Percentiles rank a stretch among this genome's conserved stretches.
These are phyloP conservation scores for Crioceris asparagi DNA, from an alignment of 2,888 invertebrate genomes.

Conservation along the genomic window DNA sequence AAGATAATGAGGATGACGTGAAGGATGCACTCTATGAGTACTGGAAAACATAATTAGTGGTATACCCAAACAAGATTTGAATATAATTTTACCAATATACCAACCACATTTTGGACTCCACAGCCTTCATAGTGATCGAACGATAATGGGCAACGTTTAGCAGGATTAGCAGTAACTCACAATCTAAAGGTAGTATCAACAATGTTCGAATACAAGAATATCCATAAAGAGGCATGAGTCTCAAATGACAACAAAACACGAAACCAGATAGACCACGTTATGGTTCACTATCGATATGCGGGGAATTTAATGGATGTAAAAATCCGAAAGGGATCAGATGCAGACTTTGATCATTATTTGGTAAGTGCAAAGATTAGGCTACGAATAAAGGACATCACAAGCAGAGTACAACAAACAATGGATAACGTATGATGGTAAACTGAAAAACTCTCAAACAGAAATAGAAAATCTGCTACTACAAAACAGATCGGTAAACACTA, in stretches of 20 bases:
- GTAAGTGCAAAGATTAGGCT: too few species aligned
- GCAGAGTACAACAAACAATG: not conserved
- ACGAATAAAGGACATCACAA: not conserved
- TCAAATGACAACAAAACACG: not conserved
- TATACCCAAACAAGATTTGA: too few species aligned
- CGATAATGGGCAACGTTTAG: not conserved
- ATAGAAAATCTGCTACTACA: not conserved
- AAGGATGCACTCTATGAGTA: too few species aligned
- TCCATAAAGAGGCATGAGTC: not conserved
- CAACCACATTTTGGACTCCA: too few species aligned
- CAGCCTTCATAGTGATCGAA: too few species aligned
- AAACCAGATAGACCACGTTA: not conserved
- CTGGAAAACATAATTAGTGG: too few species aligned
- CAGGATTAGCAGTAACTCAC: not conserved
- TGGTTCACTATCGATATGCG: not conserved
- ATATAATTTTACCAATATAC: too few species aligned
- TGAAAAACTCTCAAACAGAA: not conserved
- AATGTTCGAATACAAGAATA: not conserved
- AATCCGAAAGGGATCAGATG: not conserved
- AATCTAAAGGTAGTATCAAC: not conserved
- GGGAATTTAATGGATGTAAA: not conserved
- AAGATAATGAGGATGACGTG: not conserved
- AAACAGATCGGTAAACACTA: not conserved
- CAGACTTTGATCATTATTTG: not conserved
- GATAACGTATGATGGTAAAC: not conserved